Evolutionary conservation across 2,113 vertebrate species (phyloP), one percentile per base, ranked within the genome.

Genomic region (Donacobius atricapilla): DNA sequence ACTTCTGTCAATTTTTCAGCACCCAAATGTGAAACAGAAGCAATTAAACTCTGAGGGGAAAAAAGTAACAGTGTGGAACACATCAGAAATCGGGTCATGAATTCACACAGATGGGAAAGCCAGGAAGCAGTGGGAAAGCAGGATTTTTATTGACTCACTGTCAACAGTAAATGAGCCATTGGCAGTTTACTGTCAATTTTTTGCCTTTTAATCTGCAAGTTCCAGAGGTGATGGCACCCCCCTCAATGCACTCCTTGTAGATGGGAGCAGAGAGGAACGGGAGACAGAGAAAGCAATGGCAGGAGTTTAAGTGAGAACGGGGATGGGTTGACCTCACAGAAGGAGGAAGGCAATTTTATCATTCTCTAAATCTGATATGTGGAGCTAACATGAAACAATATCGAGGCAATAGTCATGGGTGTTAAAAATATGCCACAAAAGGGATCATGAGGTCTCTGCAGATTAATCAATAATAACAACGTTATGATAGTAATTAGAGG

Each of bases 1-100:
- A 92, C 89, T 95, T 97, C 96, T 97, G 97, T 97, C 96, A 97
- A 96, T 94, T 97, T 97, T 97, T 97, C 96, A 97, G 96, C 96
- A 96, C 96, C 97, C 96, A 96, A 97, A 97, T 96, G 97, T 93
- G 93, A 97, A 97, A 95, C 95, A 94, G 91, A 97, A 97, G 94
- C 97, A 97, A 97, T 97, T 97, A 97, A 97, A 97, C 94, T 97
- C 96, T 58, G 94, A 94, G 93, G 96, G 96, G 96, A 83, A 94
- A 97, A 97, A 95, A 94, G 95, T 97, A 97, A 96, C 96, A 93
- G 97, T 48, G 94, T 97, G 97, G 96, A 97, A 97, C 96, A 95
- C 96, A 97, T 97, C 96, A 97, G 96, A 95, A 97, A 96, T 77
- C 95, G 87, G 97, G 96, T 97, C 96, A 97, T 97, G 96, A 97